Percentiles rank a stretch among this genome's conserved stretches.
phyloP scores from a whole-genome alignment of 2,888 invertebrate genomes.

The Syrphus vitripennis region DNA sequence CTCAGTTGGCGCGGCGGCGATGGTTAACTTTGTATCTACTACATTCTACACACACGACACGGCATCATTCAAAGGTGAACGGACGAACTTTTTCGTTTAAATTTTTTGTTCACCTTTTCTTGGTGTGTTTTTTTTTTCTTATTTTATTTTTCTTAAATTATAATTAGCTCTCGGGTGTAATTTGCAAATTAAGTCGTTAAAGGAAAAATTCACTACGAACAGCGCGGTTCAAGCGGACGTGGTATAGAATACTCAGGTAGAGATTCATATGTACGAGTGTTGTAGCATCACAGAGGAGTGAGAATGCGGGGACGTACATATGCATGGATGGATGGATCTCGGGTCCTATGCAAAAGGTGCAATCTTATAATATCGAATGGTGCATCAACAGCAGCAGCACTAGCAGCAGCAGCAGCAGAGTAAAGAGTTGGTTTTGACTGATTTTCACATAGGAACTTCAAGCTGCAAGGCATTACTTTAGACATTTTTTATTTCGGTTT shows the following conservation, averaged over 20 bases:
- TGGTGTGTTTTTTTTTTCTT: conserved; percentile 38
- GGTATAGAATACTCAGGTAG: conserved; percentile 19
- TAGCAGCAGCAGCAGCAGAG: conserved; percentile 6
- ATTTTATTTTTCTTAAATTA: conserved; percentile 58
- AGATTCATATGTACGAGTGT: background rate
- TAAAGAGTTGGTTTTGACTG: conserved; percentile 59
- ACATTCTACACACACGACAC: conserved; percentile 2
- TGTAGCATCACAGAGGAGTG: conserved; percentile 5
- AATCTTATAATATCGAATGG: conserved; percentile 48
- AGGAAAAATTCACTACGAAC: conserved; percentile 59
- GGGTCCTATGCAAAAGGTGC: conserved; percentile 61
- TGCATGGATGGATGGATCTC: conserved; percentile 27
- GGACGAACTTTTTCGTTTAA: conserved; percentile 45
- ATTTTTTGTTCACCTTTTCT: conserved; percentile 17
- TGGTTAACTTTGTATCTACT: background rate
- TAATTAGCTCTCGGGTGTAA: conserved; percentile 71
- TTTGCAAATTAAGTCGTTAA: conserved; percentile 72
- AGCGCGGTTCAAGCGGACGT: background rate
- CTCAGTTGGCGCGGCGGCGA: too few species aligned
- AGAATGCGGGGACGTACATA: conserved; percentile 18
- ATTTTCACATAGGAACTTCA: conserved; percentile 52
- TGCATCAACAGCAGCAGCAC: conserved; percentile 28
- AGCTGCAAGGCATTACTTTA: conserved; percentile 29
- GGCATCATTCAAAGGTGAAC: conserved; percentile 52
- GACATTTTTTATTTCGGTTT: conserved; percentile 16